phyloP scores from a whole-genome alignment of 2,888 invertebrate genomes.

The Chloromyia formosa region DNA sequence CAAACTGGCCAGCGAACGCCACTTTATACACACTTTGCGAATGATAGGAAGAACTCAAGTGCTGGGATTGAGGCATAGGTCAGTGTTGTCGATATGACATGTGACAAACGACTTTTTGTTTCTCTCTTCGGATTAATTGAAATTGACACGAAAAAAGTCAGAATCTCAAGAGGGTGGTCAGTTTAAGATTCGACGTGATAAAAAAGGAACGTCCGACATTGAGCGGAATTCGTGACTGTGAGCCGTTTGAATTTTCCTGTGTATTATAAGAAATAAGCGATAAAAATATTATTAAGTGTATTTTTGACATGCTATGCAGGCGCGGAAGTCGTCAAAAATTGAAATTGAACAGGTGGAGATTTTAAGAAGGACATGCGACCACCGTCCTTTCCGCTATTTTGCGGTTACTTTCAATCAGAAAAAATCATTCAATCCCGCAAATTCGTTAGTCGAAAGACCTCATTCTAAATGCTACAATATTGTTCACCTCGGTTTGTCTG shows the following conservation, averaged over 20 bases:
- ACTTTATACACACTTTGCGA: background rate
- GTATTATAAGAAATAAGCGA: background rate
- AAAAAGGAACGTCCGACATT: background rate
- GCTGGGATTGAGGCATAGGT: background rate
- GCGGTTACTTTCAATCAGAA: too few species aligned
- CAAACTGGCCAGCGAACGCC: background rate
- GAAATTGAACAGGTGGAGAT: too few species aligned
- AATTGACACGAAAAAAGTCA: background rate
- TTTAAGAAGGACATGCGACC: too few species aligned
- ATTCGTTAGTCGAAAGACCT: too few species aligned
- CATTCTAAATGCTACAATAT: too few species aligned
- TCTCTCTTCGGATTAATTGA: background rate
- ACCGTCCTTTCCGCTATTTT: too few species aligned
- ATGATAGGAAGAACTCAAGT: background rate
- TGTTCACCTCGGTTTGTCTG: too few species aligned
- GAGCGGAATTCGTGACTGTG: background rate
- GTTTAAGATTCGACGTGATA: background rate
- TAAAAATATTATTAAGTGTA: background rate
- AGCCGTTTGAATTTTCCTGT: background rate
- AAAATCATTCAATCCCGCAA: too few species aligned
- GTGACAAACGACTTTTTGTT: background rate
- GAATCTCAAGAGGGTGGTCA: background rate
- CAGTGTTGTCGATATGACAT: conserved; percentile 1
- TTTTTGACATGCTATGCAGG: background rate
- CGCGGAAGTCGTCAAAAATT: too few species aligned